Evolutionary conservation across 2,888 invertebrate genomes (phyloP), one percentile per base, ranked within the genome.

Genomic region (Brachynemurus nebulosus): DNA sequence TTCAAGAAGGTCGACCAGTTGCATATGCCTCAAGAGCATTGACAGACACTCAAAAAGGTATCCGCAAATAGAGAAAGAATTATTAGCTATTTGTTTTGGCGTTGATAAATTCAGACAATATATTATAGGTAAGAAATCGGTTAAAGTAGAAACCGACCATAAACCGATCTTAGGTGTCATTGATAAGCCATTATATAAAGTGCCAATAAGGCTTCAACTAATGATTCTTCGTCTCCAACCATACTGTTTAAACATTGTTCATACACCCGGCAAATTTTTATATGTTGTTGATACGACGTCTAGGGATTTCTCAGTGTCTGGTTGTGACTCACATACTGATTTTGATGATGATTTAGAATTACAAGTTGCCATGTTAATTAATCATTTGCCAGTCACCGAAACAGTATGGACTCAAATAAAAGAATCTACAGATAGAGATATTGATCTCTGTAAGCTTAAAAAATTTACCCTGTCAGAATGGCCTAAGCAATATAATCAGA

Each of bases 1-100:
- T 53, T 47, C 51, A 54, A 46, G 23, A 23, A 23, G 23, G 23
- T 7, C 6, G 23, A 9, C 23, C 23, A 6, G 9, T 23, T 7
- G 23, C 23, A 23, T 23, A 23, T 23, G 23, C 23, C 6, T 23
- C 23, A 7, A 7, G 23, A 23, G 23, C 23, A 7, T 9, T 23
- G 6, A 23, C 23, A 9, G 23, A 7, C 6, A 9, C 9, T 7
- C 23, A 23, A 23, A 23, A 9, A 23, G 23, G 9, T 23, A 9
- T 23, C 9, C 23, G 7, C 23, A 23, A 9, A 23, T 23, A 23
- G 23, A 23, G 23, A 23, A 23, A 23, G 23, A 23, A 9, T 9
- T 23, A 6, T 6, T 23, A 23, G 23, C 23, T 7, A 23, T 23
- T 23, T 23, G 23, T 23, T 23, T 23, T 9, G 23, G 23, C 9